phyloP scores from a whole-genome alignment of 2,888 invertebrate species.

The Metalampra italica region DNA sequence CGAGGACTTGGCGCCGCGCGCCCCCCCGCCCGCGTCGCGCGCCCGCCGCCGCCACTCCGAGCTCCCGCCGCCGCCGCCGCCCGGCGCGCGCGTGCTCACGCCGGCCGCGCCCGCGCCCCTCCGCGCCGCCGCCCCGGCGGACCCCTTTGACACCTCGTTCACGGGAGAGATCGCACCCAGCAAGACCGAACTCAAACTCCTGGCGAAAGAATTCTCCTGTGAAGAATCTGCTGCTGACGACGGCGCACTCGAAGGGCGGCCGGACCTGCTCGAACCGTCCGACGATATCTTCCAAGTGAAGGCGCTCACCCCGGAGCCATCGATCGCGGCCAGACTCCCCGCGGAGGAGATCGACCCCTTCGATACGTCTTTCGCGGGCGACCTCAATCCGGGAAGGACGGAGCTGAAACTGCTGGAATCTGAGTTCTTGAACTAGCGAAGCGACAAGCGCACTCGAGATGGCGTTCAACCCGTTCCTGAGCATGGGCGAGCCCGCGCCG shows the following conservation, averaged over 20 bases:
- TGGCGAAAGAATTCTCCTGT: slow-evolving; percentile 86
- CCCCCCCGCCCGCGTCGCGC: not conserved
- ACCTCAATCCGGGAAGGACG: slow-evolving; percentile 86
- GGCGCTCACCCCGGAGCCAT: slow-evolving; percentile 84
- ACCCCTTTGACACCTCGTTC: slow-evolving; percentile 94
- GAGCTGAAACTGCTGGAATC: slow-evolving; percentile 88
- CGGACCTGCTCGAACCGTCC: slow-evolving; percentile 71
- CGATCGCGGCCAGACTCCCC: slow-evolving; percentile 36
- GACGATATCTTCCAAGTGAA: slow-evolving; percentile 81
- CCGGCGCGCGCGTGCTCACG: slow-evolving; percentile 81
- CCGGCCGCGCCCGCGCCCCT: slow-evolving; percentile 67
- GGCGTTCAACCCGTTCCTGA: slow-evolving; percentile 89
- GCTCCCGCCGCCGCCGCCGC: slow-evolving; percentile 60
- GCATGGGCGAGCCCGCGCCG: slow-evolving; percentile 81
- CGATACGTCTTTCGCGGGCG: slow-evolving; percentile 88
- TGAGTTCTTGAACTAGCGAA: slow-evolving; percentile 75
- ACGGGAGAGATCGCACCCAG: slow-evolving; percentile 87
- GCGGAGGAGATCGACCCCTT: slow-evolving; percentile 85
- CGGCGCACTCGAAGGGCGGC: slow-evolving; percentile 45
- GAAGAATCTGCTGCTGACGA: slow-evolving; percentile 38
- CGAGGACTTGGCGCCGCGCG: slow-evolving; percentile 73
- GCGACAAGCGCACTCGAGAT: slow-evolving; percentile 51
- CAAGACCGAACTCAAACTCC: slow-evolving; percentile 86
- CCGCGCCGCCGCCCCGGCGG: slow-evolving; percentile 54
- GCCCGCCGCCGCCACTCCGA: not conserved